Conservation (phyloP, 2,888 invertebrate genomes). For the Protula sp. region DNA sequence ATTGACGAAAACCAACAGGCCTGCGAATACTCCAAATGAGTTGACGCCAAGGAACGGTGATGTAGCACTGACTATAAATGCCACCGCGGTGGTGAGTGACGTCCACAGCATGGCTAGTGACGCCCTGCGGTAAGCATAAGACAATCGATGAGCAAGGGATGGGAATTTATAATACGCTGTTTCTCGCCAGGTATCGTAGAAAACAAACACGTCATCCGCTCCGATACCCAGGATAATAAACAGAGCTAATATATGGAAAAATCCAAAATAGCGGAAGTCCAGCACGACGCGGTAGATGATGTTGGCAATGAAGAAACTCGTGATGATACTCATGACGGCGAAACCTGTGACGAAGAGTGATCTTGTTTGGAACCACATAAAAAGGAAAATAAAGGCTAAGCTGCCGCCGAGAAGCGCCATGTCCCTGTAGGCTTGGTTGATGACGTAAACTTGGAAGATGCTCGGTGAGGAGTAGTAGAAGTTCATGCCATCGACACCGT, state of each 20-base stretch:
- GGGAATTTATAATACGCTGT: slow-evolving; percentile 15
- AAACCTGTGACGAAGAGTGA: slow-evolving; percentile 23
- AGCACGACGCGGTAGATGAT: slow-evolving; percentile 22
- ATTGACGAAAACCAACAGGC: slow-evolving; percentile 40
- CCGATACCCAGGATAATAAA: slow-evolving; percentile 49
- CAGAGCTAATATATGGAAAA: slow-evolving; percentile 45
- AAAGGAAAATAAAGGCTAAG: slow-evolving; percentile 24
- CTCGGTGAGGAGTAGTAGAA: background rate
- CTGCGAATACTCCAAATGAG: slow-evolving; percentile 43
- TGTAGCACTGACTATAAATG: slow-evolving; percentile 40
- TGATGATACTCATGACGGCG: slow-evolving; percentile 21
- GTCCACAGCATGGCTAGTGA: slow-evolving; percentile 15
- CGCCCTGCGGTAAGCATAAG: slow-evolving; percentile 17
- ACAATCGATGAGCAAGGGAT: slow-evolving; percentile 11
- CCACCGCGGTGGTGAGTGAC: slow-evolving; percentile 26
- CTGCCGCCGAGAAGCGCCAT: slow-evolving; percentile 26
- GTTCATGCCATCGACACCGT: background rate
- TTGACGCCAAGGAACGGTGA: slow-evolving; percentile 39
- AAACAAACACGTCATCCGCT: slow-evolving; percentile 49
- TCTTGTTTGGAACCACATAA: slow-evolving; percentile 25
- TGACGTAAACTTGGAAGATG: slow-evolving; percentile 5
- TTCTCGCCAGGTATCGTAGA: slow-evolving; percentile 43
- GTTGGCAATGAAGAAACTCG: slow-evolving; percentile 24
- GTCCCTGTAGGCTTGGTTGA: slow-evolving; percentile 17
- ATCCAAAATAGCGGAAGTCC: slow-evolving; percentile 33